These are phyloP conservation scores for Marasmarcha lunaedactyla DNA, from an alignment of 2,888 invertebrate species.

Conservation along the genomic window DNA sequence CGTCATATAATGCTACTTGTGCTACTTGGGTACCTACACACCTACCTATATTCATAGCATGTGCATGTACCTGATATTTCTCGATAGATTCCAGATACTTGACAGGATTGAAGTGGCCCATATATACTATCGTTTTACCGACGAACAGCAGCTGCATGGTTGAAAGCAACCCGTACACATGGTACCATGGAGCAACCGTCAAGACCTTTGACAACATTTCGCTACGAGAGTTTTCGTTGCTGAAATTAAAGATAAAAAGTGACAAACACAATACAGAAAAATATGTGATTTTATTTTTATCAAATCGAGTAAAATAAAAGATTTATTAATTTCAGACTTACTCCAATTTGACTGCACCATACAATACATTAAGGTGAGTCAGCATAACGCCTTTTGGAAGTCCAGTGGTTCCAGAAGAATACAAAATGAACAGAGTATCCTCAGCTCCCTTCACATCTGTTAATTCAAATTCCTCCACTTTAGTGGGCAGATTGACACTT, in stretches of 20 bases:
- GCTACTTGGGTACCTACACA: no score
- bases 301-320: not conserved
- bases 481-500: constrained; percentile 53
- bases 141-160: constrained; percentile 65
- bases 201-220: constrained; percentile 26
- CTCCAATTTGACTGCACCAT: constrained; percentile 63
- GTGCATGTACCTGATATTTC: constrained; percentile 72
- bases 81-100: constrained; percentile 75
- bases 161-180: constrained; percentile 78
- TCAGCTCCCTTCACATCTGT: constrained; percentile 18
- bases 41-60: no score
- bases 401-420: constrained; percentile 81
- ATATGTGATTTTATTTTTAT: no score
- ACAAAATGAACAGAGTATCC: constrained; percentile 45
- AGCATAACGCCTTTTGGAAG: constrained; percentile 83
- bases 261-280: no score
- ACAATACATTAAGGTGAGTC: constrained; percentile 61
- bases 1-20: no score
- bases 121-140: constrained; percentile 50
- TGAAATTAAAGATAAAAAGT: no score
- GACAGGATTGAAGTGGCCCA: constrained; percentile 78
- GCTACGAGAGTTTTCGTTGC: no score
- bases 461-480: constrained; percentile 15
- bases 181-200: constrained; percentile 83
- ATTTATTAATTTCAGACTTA: constrained; percentile 21